Conservation (phyloP, 2,888 invertebrate species). For the Eupithecia subumbrata region DNA sequence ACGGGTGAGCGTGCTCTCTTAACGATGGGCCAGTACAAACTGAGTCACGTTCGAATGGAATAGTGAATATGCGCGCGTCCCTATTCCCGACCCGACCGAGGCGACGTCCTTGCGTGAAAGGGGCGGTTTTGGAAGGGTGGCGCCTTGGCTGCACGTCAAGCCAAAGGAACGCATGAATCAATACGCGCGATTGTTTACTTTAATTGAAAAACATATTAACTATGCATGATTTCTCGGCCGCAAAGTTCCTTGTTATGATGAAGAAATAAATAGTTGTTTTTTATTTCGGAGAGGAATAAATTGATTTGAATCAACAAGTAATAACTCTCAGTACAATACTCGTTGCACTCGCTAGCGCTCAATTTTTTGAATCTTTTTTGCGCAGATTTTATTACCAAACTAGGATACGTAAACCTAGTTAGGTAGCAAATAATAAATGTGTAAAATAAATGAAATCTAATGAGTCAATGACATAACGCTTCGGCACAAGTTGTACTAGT, state of each 20-base stretch:
- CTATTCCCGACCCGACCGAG: constrained; percentile 64
- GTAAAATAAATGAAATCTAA: constrained; percentile 52
- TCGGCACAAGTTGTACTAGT: constrained; percentile 53
- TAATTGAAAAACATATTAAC: constrained; percentile 49
- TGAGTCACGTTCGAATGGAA: constrained; percentile 57
- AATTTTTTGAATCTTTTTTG: background rate
- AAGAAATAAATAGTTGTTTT: background rate
- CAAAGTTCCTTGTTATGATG: background rate
- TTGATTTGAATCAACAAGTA: constrained; percentile 49
- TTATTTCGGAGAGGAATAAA: background rate
- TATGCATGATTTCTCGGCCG: constrained; percentile 20
- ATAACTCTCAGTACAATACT: constrained; percentile 12
- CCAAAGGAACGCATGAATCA: constrained; percentile 79
- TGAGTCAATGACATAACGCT: constrained; percentile 58
- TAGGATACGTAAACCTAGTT: background rate
- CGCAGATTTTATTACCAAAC: background rate
- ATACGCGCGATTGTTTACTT: constrained; percentile 76
- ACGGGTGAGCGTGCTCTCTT: constrained; percentile 64
- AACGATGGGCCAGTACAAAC: constrained; percentile 68
- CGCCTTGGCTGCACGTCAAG: constrained; percentile 74
- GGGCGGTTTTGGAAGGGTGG: constrained; percentile 79
- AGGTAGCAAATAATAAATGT: constrained; percentile 6
- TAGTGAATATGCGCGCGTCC: constrained; percentile 79
- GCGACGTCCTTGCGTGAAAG: constrained; percentile 74
- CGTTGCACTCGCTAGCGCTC: background rate